Conservation (phyloP, 2,888 invertebrate genomes). For the Anthoptus insignis region DNA sequence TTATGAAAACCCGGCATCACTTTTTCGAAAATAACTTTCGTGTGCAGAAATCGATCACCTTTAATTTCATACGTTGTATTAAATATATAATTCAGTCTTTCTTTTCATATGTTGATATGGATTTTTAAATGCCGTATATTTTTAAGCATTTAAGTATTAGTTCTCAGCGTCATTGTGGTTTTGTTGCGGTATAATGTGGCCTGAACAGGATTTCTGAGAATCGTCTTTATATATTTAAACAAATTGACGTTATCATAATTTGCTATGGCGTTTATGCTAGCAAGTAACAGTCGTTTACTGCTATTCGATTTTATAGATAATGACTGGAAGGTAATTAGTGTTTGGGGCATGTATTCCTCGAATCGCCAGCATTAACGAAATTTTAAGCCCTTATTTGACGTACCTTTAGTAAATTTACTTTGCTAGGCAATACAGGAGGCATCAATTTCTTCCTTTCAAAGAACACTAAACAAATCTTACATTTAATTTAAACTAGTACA, state of each 20-base stretch:
- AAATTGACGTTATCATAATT: neutral
- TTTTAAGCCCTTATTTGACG: too few relatives aligned
- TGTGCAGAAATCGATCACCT: too few relatives aligned
- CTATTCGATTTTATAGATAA: neutral
- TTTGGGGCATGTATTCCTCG: conserved; percentile 1
- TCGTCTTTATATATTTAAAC: neutral
- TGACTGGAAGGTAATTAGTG: neutral
- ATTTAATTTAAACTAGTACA: too few relatives aligned
- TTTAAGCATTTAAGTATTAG: too few relatives aligned
- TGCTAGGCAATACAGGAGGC: too few relatives aligned
- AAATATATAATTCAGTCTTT: too few relatives aligned
- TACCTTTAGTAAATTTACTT: too few relatives aligned
- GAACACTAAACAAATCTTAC: too few relatives aligned
- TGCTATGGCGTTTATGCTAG: neutral
- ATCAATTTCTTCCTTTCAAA: too few relatives aligned
- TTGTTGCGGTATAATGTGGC: neutral
- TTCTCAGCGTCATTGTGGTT: neutral
- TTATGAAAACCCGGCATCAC: too few relatives aligned
- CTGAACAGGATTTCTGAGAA: neutral
- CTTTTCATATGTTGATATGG: neutral
- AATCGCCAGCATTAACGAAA: neutral
- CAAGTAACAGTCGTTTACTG: neutral
- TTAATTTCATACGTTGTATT: too few relatives aligned
- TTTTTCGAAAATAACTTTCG: too few relatives aligned
- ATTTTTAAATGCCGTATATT: neutral